Base-by-base conservation (phyloP, 2,797 vertebrate species). In the Pyrocephalus nanus region DNA sequence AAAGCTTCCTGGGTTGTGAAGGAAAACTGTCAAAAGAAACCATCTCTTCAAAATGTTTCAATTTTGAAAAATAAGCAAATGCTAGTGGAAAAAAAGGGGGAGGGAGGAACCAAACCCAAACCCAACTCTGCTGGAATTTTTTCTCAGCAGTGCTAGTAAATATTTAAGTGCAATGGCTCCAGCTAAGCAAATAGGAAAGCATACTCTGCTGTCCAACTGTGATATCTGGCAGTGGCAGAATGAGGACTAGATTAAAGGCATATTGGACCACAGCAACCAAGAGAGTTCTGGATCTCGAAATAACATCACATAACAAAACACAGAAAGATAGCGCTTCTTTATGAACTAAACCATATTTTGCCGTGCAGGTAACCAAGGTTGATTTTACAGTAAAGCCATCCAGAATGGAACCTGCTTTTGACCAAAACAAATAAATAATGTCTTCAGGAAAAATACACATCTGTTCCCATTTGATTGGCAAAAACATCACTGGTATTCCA, bases 11-110 rank as follows among this genome's bases (percentile, higher is more conserved):
- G 61, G 57, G 38, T 67, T 61, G 36, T 61, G 48, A 92, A 87
- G 81, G 25, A 94, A 82, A 95, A 61, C 86, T 88, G 73, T 96
- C 88, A 91, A 82, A 91, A 91, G 42, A 93, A 95, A 65, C 51
- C 51, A 50, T 38, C 48, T 82, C 78, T 91, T 90, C 57, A 92
- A 67, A 92, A 77, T 6, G 2, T 67, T 90, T 80, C 12, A 8
- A 27, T 91, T 92, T 90, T 55, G 66, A 91, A 84, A 93, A 95
- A 92, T 62, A 95, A 91, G 60, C 79, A 93, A 93, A 75, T 55
- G n/a, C 22, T 80, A 86, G 17, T 53, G 19, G 21, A 43, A 43
- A 42, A 75, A 47, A 16, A 47, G 8, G 1, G 2, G 3, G 12
- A 16, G 42, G 42, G 42, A 15, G 42, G 18, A 47, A 12, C 5